A percentile compares a stretch with the other conserved stretches of the same genome.
Evolutionary conservation across 2,113 vertebrate species (phyloP).

Genomic region (Astur gentilis): DNA sequence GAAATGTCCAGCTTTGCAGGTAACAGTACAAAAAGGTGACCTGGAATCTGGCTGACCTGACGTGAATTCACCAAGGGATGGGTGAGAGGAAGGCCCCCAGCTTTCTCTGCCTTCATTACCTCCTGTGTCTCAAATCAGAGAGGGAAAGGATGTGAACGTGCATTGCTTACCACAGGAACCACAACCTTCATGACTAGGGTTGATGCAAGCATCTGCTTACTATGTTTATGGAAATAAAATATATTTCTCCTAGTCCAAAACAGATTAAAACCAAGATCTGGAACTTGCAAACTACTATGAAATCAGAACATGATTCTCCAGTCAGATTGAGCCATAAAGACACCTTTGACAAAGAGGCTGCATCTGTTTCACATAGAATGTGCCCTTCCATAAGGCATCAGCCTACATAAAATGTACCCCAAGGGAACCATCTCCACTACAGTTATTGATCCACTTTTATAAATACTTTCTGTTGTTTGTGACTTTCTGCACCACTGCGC

Average conservation of each 20-base stretch:
- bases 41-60: background rate
- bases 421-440: background rate
- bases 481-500: background rate
- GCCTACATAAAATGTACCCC: background rate
- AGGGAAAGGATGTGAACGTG: rapidly evolving
- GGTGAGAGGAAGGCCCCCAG: background rate
- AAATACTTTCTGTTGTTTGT: background rate
- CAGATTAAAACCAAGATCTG: background rate
- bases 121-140: background rate
- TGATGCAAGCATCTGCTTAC: rapidly evolving
- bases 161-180: background rate
- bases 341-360: background rate
- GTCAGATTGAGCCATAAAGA: background rate
- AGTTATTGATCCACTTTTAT: background rate
- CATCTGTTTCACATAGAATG: background rate
- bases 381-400: background rate
- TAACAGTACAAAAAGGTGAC: background rate
- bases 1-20: background rate
- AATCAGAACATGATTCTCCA: background rate
- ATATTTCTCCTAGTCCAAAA: background rate
- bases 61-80: rapidly evolving
- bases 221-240: background rate
- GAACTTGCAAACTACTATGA: background rate
- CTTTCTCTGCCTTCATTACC: background rate
- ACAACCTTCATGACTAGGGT: background rate